Conservation (phyloP, 2,888 invertebrate species). For the Dryobotodes eremita region DNA sequence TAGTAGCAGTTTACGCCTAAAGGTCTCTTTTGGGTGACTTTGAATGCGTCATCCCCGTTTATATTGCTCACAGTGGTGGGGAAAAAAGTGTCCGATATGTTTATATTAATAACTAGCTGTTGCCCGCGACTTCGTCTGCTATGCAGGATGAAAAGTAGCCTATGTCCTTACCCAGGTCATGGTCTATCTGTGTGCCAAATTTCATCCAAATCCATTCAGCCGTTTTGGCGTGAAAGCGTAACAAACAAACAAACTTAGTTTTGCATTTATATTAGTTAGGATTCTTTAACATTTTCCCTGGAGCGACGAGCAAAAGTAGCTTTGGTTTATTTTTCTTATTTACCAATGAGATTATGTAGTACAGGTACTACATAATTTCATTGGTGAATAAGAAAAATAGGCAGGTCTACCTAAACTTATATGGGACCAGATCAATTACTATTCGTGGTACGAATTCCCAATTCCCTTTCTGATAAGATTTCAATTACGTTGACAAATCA, state of each 20-base stretch:
- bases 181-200: too few relatives aligned
- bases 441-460: not conserved
- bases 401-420: not conserved
- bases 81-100: conserved; percentile 13
- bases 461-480: not conserved
- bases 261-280: too few relatives aligned
- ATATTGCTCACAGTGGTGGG: not conserved
- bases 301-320: too few relatives aligned
- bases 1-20: conserved; percentile 46
- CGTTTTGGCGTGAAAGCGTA: too few relatives aligned
- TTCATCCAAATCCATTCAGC: too few relatives aligned
- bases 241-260: too few relatives aligned
- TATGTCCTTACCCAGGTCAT: too few relatives aligned
- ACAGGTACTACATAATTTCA: too few relatives aligned
- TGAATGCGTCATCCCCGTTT: conserved; percentile 12
- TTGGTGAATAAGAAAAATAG: too few relatives aligned
- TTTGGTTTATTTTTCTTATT: not conserved
- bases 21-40: conserved; percentile 34
- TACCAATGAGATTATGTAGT: not conserved
- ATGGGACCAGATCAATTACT: not conserved
- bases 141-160: too few relatives aligned
- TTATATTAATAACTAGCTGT: not conserved
- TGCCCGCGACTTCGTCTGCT: too few relatives aligned
- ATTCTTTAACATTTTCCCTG: too few relatives aligned
- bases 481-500: conserved; percentile 11